A percentile compares a stretch with the other conserved stretches of the same genome.
phyloP scores from a whole-genome alignment of 2,888 invertebrate species.

The Eledona agricola region DNA sequence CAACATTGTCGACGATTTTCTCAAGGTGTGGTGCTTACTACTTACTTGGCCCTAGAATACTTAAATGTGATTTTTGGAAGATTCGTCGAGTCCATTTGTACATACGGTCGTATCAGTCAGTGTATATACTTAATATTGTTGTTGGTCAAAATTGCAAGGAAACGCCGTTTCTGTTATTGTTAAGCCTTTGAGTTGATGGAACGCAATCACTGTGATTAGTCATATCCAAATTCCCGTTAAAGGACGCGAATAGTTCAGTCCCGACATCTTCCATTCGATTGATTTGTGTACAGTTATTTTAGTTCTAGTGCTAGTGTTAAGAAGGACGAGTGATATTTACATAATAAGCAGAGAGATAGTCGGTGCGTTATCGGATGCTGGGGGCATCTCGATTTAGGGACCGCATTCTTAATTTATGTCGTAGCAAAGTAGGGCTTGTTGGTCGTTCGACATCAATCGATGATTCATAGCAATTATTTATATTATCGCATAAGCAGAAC shows the following conservation, averaged over 20 bases:
- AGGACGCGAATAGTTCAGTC: conserved; percentile 37
- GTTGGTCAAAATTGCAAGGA: conserved; percentile 53
- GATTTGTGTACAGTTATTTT: conserved; percentile 54
- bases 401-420: conserved; percentile 32
- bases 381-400: conserved; percentile 27
- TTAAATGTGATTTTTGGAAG: conserved; percentile 32
- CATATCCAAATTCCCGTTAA: conserved; percentile 50
- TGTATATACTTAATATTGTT: conserved; percentile 45
- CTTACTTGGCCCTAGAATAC: conserved; percentile 31
- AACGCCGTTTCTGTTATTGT: conserved; percentile 51
- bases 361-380: conserved; percentile 30
- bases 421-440: conserved; percentile 38
- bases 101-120: conserved; percentile 42
- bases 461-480: conserved; percentile 44
- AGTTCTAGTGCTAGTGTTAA: conserved; percentile 44
- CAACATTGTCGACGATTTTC: conserved; percentile 23
- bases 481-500: conserved; percentile 39
- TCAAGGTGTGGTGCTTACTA: conserved; percentile 36
- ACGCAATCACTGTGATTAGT: conserved; percentile 52
- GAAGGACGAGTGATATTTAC: conserved; percentile 52
- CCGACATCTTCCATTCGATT: conserved; percentile 39
- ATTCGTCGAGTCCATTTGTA: conserved; percentile 40
- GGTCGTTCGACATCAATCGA: conserved; percentile 32
- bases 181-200: conserved; percentile 29
- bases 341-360: conserved; percentile 41